Conservation (phyloP, 2,797 vertebrate genomes). For the Cyclopterus lumpus region DNA sequence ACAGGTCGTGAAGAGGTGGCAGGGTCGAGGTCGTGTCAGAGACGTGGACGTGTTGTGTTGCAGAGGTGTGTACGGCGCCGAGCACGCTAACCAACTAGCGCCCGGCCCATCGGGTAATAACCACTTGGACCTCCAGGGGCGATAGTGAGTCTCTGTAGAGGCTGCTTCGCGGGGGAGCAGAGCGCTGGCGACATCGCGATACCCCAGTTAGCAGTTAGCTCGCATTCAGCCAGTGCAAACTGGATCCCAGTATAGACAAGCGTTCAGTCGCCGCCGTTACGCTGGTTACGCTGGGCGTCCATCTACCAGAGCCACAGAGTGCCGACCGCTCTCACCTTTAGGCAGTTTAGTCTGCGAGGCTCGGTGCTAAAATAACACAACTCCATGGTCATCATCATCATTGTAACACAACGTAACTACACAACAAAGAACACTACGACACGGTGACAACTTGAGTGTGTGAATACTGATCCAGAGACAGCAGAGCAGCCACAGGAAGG, state of each 20-base stretch:
- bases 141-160: not conserved
- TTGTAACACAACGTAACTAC: conserved; percentile 1
- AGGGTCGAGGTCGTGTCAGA: not conserved
- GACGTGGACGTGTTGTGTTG: not conserved
- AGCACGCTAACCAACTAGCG: not conserved
- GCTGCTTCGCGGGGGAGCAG: too few relatives aligned
- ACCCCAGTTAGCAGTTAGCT: not conserved
- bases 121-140: not conserved
- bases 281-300: too few relatives aligned
- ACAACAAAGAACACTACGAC: not conserved
- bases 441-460: not conserved
- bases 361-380: not conserved
- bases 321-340: too few relatives aligned
- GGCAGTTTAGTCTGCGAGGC: too few relatives aligned
- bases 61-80: not conserved
- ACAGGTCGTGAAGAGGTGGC: not conserved
- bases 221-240: too few relatives aligned
- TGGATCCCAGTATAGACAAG: not conserved
- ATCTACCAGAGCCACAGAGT: too few relatives aligned
- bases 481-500: conserved; percentile 45
- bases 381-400: not conserved
- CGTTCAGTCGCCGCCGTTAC: too few relatives aligned
- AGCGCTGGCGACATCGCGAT: too few relatives aligned
- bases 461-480: conserved; percentile 48
- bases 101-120: not conserved